phyloP scores from a whole-genome alignment of 2,113 vertebrate genomes.

The Ceratotherium simum region DNA sequence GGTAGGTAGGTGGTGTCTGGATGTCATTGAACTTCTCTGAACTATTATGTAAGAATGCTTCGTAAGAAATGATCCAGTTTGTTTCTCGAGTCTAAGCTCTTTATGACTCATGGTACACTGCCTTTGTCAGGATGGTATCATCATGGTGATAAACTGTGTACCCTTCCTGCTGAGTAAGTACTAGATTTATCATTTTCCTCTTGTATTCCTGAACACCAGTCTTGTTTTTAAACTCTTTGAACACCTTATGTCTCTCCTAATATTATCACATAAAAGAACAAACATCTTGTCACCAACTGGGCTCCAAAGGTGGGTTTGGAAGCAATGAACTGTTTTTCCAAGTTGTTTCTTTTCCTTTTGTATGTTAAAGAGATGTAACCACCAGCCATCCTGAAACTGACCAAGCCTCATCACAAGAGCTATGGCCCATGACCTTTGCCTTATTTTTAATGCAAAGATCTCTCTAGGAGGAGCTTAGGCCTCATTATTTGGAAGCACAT shows the following conservation, averaged over 20 bases:
- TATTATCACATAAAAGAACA: background rate
- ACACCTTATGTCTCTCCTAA: background rate
- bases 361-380: too few species aligned
- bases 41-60: background rate
- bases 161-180: background rate
- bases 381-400: too few species aligned
- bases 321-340: too few species aligned
- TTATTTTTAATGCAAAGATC: too few species aligned
- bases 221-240: conserved; percentile 13
- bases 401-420: too few species aligned
- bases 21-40: background rate
- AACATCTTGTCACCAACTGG: background rate
- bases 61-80: background rate
- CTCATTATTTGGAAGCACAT: too few species aligned
- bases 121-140: background rate
- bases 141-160: background rate
- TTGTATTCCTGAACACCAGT: background rate
- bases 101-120: background rate
- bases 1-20: background rate
- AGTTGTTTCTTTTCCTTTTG: too few species aligned
- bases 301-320: too few species aligned
- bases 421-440: too few species aligned
- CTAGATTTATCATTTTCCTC: background rate
- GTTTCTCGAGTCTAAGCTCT: background rate
- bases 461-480: too few species aligned